Percentiles rank a stretch among this genome's conserved stretches.
phyloP scores from a whole-genome alignment of 2,797 vertebrate species.

The Scomberomorus guttatus region DNA sequence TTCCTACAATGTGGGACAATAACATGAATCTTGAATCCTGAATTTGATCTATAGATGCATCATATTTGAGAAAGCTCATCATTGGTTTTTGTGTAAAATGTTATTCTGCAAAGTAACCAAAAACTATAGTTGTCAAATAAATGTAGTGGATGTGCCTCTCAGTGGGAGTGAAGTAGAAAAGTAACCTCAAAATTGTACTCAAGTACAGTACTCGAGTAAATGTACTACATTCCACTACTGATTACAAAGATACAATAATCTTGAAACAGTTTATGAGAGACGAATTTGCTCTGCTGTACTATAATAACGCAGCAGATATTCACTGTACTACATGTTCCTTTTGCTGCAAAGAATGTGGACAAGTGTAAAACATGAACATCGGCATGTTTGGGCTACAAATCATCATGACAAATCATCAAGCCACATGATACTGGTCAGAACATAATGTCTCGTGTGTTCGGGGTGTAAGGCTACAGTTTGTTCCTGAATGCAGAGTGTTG shows the following conservation, averaged over 20 bases:
- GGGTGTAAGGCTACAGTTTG: constrained; percentile 55
- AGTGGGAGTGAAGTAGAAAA: background rate
- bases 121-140: background rate
- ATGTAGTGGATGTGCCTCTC: too few relatives aligned
- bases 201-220: background rate
- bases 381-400: constrained; percentile 58
- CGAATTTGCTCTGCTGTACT: background rate
- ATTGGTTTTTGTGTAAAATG: background rate
- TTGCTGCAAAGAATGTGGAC: background rate
- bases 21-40: too few relatives aligned
- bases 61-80: background rate
- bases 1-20: too few relatives aligned
- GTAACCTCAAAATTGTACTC: background rate
- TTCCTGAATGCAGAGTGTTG: constrained; percentile 55
- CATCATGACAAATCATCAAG: constrained; percentile 46
- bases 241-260: background rate
- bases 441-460: constrained; percentile 23
- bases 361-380: constrained; percentile 2
- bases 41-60: background rate
- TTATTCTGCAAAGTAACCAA: background rate
- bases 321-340: background rate
- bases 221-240: background rate
- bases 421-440: constrained; percentile 35
- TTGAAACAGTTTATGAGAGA: background rate
- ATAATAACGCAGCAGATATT: background rate